Base-by-base conservation (phyloP, 1,140 invertebrate species). In the Sinella curviseta region DNA sequence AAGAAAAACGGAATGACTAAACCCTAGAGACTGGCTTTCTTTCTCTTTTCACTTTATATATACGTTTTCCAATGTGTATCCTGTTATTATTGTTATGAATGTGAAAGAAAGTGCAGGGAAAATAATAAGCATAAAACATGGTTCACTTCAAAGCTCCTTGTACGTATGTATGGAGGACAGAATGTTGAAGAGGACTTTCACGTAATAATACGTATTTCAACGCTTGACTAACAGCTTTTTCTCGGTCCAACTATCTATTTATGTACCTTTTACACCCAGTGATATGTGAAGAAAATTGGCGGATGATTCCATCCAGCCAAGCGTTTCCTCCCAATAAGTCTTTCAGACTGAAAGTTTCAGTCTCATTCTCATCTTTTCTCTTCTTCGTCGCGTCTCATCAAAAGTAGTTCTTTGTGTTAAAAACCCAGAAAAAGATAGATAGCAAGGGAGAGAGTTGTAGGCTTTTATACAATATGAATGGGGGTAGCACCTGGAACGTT, bases 211-310 rank as follows among this genome's bases (percentile, higher is more conserved):
- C 65, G 26, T 70, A 70, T 70, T 70, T 70, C 28, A 70, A 70
- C 57, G 81, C 81, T 82, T 82, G 77, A 82, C 77, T 80, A 75
- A 80, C 79, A 82, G 76, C 65, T 79, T 80, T 74, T 79, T 79
- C 78, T 79, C 79, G 79, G 80, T 78, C 80, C 60, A 80, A 75
- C 78, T n/a, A n/a, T n/a, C n/a, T 74, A 77, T 24, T 74, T 80
- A 76, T 76, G 57, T 80, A 79, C 77, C 75, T 75, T 54, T 36
- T 75, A 48, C 36, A 77, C 79, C 31, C 65, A 81, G 35, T 78
- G 76, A 81, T 77, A 80, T 79, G 76, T 83, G 79, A 79, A 80
- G 79, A 81, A 82, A 82, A 80, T 80, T 82, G 74, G 77, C 79
- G 77, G 78, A 54, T 79, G 79, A 80, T 81, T 39, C 54, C 55